Conservation (phyloP, 2,113 vertebrate species). For the Hyla sarda region DNA sequence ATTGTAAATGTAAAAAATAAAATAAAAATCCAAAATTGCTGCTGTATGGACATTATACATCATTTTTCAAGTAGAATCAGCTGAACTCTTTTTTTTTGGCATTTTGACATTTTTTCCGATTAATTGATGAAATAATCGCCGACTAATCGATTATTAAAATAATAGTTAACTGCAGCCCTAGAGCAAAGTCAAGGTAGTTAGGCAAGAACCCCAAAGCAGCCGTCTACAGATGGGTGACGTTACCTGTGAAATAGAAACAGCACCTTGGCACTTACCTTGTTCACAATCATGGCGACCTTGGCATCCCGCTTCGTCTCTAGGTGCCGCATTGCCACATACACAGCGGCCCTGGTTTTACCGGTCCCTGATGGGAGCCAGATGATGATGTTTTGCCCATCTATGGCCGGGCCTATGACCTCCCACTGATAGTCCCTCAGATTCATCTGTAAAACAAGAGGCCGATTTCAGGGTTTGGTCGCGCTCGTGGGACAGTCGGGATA, state of each 20-base stretch:
- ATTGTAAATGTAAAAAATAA: too few species aligned
- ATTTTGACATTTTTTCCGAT: too few species aligned
- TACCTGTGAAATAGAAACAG: not conserved
- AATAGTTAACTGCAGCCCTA: too few species aligned
- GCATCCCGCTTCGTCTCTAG: conserved; percentile 71
- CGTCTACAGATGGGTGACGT: not conserved
- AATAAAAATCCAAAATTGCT: too few species aligned
- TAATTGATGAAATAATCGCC: too few species aligned
- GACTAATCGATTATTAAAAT: too few species aligned
- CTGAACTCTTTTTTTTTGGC: too few species aligned
- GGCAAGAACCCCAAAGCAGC: too few species aligned
- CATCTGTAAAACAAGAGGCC: conserved; percentile 67
- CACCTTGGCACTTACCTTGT: conserved; percentile 73
- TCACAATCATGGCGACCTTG: conserved; percentile 86
- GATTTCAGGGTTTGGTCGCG: not conserved
- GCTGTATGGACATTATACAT: too few species aligned
- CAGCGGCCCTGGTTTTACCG: conserved; percentile 89
- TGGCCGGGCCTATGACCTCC: conserved; percentile 81
- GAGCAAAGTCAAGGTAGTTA: too few species aligned
- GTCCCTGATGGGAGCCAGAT: conserved; percentile 90
- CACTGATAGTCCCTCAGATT: conserved; percentile 81
- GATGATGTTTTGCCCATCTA: conserved; percentile 81
- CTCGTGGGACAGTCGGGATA: too few species aligned
- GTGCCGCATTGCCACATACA: conserved; percentile 82
- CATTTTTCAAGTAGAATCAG: too few species aligned